Evolutionary conservation across 64 coral and sea anemone genomes (phyloP).

Genomic region (Montipora capricornis): DNA sequence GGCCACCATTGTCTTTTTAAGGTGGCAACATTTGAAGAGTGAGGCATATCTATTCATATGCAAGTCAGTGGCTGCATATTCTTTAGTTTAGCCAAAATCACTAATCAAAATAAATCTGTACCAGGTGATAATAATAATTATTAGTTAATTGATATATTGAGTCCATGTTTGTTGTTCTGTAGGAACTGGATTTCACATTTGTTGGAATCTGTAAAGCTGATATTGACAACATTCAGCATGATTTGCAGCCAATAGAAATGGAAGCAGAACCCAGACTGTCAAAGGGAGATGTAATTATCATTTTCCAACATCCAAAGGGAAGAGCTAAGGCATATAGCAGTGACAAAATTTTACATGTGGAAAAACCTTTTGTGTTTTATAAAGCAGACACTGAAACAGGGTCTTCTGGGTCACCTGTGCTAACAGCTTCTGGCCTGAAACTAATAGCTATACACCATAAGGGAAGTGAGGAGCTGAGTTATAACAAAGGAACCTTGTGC

Average conservation of each 20-base stretch:
- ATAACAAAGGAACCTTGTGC: conserved; percentile 91
- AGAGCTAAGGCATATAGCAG: conserved; percentile 68
- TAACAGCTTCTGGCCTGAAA: conserved; percentile 46
- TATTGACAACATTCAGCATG: conserved; percentile 51
- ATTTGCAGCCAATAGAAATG: conserved; percentile 67
- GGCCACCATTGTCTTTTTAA: no score
- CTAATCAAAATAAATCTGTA: no score
- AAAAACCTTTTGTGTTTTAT: conserved; percentile 81
- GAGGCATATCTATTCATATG: no score
- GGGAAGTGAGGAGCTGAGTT: conserved; percentile 66
- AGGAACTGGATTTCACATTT: conserved; percentile 88
- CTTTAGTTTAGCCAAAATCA: no score
- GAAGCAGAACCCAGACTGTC: conserved; percentile 51
- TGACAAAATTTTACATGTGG: conserved; percentile 65
- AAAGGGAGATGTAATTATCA: conserved; percentile 66
- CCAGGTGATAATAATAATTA: no score
- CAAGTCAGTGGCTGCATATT: no score
- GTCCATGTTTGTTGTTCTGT: neutral
- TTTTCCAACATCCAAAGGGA: conserved; percentile 90
- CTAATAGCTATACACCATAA: conserved; percentile 85
- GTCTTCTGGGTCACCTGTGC: conserved; percentile 85
- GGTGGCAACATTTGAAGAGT: no score
- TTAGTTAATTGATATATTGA: neutral
- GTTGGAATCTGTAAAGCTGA: conserved; percentile 71
- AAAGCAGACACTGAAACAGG: conserved; percentile 89